A percentile compares a stretch with the other conserved stretches of the same genome.
These are phyloP conservation scores for Drosophila teissieri DNA, from an alignment of 1,140 invertebrate genomes.

Conservation along the genomic window DNA sequence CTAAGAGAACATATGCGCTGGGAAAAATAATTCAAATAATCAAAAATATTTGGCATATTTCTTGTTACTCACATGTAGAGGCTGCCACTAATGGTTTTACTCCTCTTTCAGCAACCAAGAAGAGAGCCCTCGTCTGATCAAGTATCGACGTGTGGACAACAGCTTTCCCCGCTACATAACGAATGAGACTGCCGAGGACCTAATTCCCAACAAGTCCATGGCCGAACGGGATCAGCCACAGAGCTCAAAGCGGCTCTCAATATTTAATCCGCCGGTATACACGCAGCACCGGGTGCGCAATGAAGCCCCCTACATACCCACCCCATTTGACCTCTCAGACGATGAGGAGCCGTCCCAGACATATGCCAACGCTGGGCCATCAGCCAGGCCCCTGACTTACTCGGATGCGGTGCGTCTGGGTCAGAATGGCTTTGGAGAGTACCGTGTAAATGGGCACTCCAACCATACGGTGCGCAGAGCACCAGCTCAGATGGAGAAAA, in stretches of 20 bases:
- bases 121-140: slow-evolving; percentile 34
- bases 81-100: too few species aligned
- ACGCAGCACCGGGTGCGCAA: slow-evolving; percentile 32
- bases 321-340: slow-evolving; percentile 53
- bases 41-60: too few species aligned
- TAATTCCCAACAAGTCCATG: slow-evolving; percentile 19
- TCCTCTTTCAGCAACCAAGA: background rate
- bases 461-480: background rate
- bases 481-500: slow-evolving; percentile 1
- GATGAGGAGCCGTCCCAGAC: slow-evolving; percentile 29
- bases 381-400: slow-evolving; percentile 31
- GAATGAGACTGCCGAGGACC: slow-evolving; percentile 57
- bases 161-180: slow-evolving; percentile 74
- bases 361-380: slow-evolving; percentile 2
- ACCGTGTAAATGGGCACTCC: slow-evolving; percentile 18
- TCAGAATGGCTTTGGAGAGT: slow-evolving; percentile 46
- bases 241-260: slow-evolving; percentile 45
- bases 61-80: too few species aligned
- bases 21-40: too few species aligned
- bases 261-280: slow-evolving; percentile 46
- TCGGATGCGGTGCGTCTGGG: slow-evolving; percentile 61
- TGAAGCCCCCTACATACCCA: background rate
- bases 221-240: slow-evolving; percentile 1
- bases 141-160: slow-evolving; percentile 75
- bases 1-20: too few species aligned